Conservation (phyloP, 2,888 invertebrate species). For the Habroteleia sp. region DNA sequence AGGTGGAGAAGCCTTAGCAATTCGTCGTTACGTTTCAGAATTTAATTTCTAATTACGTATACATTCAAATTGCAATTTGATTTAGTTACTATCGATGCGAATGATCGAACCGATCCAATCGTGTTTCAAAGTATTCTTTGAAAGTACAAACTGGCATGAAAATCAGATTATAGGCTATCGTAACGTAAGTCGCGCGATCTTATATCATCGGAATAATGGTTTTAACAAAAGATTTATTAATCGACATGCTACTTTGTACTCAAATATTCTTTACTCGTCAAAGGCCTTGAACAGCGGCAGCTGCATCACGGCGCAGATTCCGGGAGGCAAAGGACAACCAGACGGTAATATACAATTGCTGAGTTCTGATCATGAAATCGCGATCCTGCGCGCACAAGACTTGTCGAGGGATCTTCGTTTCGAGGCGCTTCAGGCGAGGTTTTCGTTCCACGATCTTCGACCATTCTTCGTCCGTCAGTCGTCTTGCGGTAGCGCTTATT, state of each 20-base stretch:
- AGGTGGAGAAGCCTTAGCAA: too few relatives aligned
- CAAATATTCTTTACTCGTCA: constrained; percentile 39
- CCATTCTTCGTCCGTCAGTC: constrained; percentile 65
- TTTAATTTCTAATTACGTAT: too few relatives aligned
- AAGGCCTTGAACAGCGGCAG: constrained; percentile 65
- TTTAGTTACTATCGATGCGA: constrained; percentile 8
- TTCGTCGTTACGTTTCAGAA: too few relatives aligned
- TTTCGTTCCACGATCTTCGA: constrained; percentile 64
- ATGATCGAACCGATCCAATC: constrained; percentile 18
- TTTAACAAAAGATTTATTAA: constrained; percentile 59
- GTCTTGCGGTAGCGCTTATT: constrained; percentile 63
- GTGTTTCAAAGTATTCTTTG: constrained; percentile 10
- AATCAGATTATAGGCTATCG: constrained; percentile 26
- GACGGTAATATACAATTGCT: constrained; percentile 68
- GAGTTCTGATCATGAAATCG: constrained; percentile 71
- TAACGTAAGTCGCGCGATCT: constrained; percentile 23
- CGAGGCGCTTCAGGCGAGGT: constrained; percentile 54
- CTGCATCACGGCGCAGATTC: constrained; percentile 70
- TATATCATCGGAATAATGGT: constrained; percentile 38
- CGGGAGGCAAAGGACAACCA: constrained; percentile 72
- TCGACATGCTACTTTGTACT: constrained; percentile 49
- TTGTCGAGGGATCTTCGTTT: constrained; percentile 55
- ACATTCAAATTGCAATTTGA: constrained; percentile 18
- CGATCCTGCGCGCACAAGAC: constrained; percentile 65
- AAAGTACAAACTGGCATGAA: constrained; percentile 11